Conservation (phyloP, 37 sponge, comb jelly and placozoan genomes). For the Diacarnus erythraeanus region DNA sequence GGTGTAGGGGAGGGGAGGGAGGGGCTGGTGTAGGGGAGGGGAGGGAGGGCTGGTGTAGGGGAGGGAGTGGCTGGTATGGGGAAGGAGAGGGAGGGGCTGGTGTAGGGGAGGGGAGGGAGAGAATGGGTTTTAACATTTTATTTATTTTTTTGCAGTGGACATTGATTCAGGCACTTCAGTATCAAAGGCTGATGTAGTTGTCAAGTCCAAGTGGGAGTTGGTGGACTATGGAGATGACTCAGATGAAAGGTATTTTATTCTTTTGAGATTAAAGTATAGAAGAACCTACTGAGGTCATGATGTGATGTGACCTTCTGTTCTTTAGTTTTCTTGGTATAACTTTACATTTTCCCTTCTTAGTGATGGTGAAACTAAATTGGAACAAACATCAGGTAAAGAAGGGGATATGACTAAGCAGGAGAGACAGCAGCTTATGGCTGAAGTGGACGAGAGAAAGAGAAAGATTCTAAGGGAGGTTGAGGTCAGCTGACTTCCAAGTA, state of each 20-base stretch:
- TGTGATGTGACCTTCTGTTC: no score
- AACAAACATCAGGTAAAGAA: background rate
- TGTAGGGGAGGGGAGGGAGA: no score
- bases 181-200: background rate
- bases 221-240: conserved; percentile 65
- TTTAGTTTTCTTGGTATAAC: no score
- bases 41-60: no score
- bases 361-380: conserved; percentile 4
- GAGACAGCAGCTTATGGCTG: conserved; percentile 45
- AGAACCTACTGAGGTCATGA: no score
- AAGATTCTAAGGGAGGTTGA: conserved; percentile 74
- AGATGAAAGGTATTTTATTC: conserved; percentile 16
- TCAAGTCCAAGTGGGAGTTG: conserved; percentile 56
- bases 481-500: conserved; percentile 34
- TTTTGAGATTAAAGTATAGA: no score
- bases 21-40: no score
- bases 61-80: no score
- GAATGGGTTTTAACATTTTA: background rate
- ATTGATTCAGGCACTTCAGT: background rate
- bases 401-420: conserved; percentile 3
- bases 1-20: no score
- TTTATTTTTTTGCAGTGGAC: conserved; percentile 4
- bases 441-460: conserved; percentile 68
- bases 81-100: no score
- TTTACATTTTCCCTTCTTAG: background rate